phyloP scores from a whole-genome alignment of 2,797 vertebrate species.

The Dipus sagitta region DNA sequence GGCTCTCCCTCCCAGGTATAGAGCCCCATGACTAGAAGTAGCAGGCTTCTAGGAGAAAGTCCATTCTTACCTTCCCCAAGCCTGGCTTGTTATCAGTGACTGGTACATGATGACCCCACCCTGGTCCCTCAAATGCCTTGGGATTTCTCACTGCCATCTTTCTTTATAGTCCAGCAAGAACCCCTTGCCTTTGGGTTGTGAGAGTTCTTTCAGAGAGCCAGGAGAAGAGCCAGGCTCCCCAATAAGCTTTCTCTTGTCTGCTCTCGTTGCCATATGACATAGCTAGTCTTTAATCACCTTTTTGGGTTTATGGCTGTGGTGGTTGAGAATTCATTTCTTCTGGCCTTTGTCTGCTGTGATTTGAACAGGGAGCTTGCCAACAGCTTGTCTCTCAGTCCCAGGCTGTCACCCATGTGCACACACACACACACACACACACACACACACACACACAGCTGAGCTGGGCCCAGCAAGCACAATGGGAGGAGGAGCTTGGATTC shows the following conservation, averaged over 20 bases:
- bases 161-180: not conserved
- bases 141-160: not conserved
- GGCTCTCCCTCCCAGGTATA: not conserved
- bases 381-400: not conserved
- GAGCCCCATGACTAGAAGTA: not conserved
- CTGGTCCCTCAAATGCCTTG: not conserved
- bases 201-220: not conserved
- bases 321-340: constrained; percentile 27
- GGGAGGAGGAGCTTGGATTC: not conserved
- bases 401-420: too few species aligned
- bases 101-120: not conserved
- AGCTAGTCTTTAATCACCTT: not conserved
- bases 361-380: not conserved
- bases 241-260: constrained; percentile 5
- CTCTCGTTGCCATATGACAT: not conserved
- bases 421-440: too few species aligned
- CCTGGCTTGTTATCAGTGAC: not conserved
- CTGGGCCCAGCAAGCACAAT: not conserved
- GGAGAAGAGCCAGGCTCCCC: not conserved
- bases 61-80: not conserved
- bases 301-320: not conserved
- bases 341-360: not conserved
- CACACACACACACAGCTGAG: not conserved
- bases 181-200: not conserved
- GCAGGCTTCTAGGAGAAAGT: not conserved